Base-by-base conservation (phyloP, 2,113 vertebrate species). In the Pluvianellus socialis region DNA sequence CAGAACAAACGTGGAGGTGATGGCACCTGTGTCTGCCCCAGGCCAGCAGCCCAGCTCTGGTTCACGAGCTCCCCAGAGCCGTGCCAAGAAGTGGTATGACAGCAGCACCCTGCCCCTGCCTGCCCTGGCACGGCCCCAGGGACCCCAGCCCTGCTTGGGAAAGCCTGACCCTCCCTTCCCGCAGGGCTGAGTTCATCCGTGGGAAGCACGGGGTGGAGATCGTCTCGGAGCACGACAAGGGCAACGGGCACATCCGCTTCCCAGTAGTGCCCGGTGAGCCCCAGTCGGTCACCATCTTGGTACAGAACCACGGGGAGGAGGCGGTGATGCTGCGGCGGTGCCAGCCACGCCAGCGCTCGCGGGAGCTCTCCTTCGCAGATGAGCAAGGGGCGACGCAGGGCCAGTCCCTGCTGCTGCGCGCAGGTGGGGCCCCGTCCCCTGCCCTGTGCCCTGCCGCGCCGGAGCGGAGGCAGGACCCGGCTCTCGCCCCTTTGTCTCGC, bases 181-280 rank as follows among this genome's bases (percentile, higher is more conserved):
- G 0, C 92, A 97, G 96, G 84, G 73, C 94, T 18, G 71, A 96
- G 72, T 98, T 99, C 72, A 94, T 98, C 47, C 62, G 95, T 2
- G 97, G 98, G 91, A 99, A 99, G 94, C 74, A 98, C 3, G 98
- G 98, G 1, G 81, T 99, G 26, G 88, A 91, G 32, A 98, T 99
- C 66, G 26, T 59, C 65, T 98, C 98, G 0, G 61, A 98, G 4
- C 27, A 13, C 1, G 95, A 85, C 82, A 86, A 91, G 14, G 80
- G 65, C 32, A 86, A 98, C 0, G 98, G 99, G 40, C 97, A 91
- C n/a, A 98, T 99, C 49, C 81, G 38, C 84, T 92, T 99, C 72
- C 28, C 32, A 5, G 96, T 98, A 96, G 97, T 61, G 56, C 87
- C 10, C 0, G 42, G 94, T 1, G 66, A 97, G 67, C 21, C 80